Conservation (phyloP, 2,888 invertebrate species). For the Orchestes rusci region DNA sequence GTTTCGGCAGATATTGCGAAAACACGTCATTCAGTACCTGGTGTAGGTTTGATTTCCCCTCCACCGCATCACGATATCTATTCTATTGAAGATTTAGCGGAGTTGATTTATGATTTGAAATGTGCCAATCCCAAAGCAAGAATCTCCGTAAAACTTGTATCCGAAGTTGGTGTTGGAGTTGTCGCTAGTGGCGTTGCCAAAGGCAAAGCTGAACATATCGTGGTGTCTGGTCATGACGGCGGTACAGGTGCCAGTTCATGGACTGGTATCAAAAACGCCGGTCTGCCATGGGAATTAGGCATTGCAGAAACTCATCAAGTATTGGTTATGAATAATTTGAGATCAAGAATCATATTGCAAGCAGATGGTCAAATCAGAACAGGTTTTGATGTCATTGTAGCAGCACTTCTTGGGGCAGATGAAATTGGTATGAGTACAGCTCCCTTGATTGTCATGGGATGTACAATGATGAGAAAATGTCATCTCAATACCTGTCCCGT, state of each 20-base stretch:
- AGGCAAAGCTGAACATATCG: constrained; percentile 83
- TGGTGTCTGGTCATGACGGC: constrained; percentile 98
- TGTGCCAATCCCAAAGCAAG: constrained; percentile 93
- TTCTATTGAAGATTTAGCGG: constrained; percentile 97
- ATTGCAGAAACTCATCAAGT: constrained; percentile 98
- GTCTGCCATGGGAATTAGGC: constrained; percentile 97
- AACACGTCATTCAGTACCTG: constrained; percentile 92
- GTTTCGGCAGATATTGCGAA: constrained; percentile 92
- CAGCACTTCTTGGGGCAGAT: constrained; percentile 93
- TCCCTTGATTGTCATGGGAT: constrained; percentile 94
- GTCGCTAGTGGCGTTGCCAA: constrained; percentile 88
- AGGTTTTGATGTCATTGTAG: constrained; percentile 92
- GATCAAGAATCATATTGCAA: constrained; percentile 90
- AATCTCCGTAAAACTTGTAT: constrained; percentile 96
- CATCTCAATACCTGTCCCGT: constrained; percentile 99
- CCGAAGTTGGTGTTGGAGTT: constrained; percentile 91
- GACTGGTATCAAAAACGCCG: constrained; percentile 98
- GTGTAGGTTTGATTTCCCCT: constrained; percentile 96
- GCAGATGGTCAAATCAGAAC: constrained; percentile 94
- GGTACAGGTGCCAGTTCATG: constrained; percentile 98
- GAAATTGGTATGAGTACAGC: constrained; percentile 99
- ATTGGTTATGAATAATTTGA: constrained; percentile 83
- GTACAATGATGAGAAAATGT: constrained; percentile 99
- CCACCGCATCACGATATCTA: constrained; percentile 99
- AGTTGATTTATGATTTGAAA: constrained; percentile 96